Evolutionary conservation across 1,140 invertebrate genomes (phyloP).

Genomic region (Eubasilissa regina): DNA sequence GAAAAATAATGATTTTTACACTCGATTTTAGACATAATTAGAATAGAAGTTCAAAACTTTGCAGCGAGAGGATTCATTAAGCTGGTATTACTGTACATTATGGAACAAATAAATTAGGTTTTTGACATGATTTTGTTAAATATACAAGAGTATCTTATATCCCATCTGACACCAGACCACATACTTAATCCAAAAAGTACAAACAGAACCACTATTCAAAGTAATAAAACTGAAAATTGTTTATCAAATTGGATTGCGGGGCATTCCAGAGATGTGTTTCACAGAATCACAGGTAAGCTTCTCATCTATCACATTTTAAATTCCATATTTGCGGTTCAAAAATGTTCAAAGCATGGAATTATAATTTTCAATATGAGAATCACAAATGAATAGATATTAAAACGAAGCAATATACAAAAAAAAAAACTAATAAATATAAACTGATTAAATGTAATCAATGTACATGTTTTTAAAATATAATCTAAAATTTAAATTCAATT

Average conservation of each 20-base stretch:
- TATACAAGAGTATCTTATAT: neutral
- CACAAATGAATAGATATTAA: neutral
- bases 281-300: neutral
- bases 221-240: neutral
- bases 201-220: neutral
- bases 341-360: neutral
- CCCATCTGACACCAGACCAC: neutral
- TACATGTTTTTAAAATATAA: neutral
- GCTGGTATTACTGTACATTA: too few relatives aligned
- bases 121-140: neutral
- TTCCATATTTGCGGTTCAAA: neutral
- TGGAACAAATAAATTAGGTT: too few relatives aligned
- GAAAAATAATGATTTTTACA: too few relatives aligned
- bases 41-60: too few relatives aligned
- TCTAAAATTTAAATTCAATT: too few relatives aligned
- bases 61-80: too few relatives aligned
- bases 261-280: neutral
- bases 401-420: neutral
- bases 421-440: neutral
- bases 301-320: neutral
- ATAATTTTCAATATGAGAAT: neutral
- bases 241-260: neutral
- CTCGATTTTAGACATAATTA: too few relatives aligned
- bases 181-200: neutral
- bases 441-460: neutral